phyloP scores from a whole-genome alignment of 2,113 vertebrate species.

The Xenus cinereus region DNA sequence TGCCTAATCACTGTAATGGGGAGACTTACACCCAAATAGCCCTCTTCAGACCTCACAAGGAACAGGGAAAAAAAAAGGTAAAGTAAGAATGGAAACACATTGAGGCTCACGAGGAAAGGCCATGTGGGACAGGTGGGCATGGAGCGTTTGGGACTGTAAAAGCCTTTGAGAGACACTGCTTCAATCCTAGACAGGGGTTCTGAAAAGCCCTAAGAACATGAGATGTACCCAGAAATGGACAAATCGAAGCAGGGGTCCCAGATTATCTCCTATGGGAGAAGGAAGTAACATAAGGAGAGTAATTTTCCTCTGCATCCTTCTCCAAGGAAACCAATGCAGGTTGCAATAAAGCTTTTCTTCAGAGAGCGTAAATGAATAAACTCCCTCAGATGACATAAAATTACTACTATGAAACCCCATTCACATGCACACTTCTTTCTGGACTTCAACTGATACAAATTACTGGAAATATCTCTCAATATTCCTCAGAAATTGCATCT shows the following conservation, averaged over 20 bases:
- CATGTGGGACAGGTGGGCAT: background rate
- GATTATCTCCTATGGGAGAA: background rate
- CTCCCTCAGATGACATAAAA: background rate
- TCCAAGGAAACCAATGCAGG: background rate
- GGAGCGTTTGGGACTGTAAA: background rate
- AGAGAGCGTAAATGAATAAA: background rate
- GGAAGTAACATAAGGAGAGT: background rate
- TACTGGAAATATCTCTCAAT: background rate
- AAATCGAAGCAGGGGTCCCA: background rate
- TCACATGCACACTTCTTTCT: background rate
- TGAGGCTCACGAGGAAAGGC: fast-evolving
- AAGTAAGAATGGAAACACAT: background rate
- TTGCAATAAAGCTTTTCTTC: background rate
- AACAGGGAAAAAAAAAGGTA: background rate
- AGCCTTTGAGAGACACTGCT: background rate
- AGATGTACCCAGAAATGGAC: background rate
- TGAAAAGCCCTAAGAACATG: background rate
- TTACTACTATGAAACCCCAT: background rate
- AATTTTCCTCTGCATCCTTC: background rate
- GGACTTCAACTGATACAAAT: background rate
- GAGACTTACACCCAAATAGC: background rate
- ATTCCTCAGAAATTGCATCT: background rate
- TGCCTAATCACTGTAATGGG: background rate
- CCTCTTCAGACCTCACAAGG: background rate
- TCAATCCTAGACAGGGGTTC: background rate